These are phyloP conservation scores for Ptychoptera contaminata DNA, from an alignment of 2,888 invertebrate species.

Conservation along the genomic window DNA sequence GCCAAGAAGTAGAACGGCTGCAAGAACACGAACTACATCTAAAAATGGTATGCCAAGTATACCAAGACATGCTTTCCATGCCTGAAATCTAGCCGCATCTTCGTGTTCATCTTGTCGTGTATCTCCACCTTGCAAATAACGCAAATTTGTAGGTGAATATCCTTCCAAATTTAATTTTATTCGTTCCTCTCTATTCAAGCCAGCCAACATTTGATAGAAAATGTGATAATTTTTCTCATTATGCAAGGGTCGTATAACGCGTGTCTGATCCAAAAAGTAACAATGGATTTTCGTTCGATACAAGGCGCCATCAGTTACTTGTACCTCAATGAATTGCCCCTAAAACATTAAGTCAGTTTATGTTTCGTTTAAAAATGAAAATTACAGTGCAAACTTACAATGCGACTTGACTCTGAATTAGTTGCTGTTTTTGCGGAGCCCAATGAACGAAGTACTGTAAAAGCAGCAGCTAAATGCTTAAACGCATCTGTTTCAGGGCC, in stretches of 20 bases:
- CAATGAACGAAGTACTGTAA: slow-evolving; percentile 81
- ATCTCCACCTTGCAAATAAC: slow-evolving; percentile 65
- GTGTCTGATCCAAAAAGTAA: slow-evolving; percentile 85
- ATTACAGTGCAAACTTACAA: slow-evolving; percentile 46
- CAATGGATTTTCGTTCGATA: slow-evolving; percentile 93
- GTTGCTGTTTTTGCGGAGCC: slow-evolving; percentile 81
- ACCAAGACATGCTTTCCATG: slow-evolving; percentile 83
- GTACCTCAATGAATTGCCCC: slow-evolving; percentile 93
- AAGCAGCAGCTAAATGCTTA: slow-evolving; percentile 88
- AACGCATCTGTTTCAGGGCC: slow-evolving; percentile 92
- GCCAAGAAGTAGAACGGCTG: slow-evolving; percentile 79
- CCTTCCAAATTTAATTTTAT: slow-evolving; percentile 77
- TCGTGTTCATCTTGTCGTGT: slow-evolving; percentile 54
- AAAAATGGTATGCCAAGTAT: slow-evolving; percentile 86
- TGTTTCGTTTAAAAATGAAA: background rate
- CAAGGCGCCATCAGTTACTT: slow-evolving; percentile 86
- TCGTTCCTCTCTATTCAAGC: slow-evolving; percentile 71
- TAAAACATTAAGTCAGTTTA: slow-evolving; percentile 25
- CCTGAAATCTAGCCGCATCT: slow-evolving; percentile 63
- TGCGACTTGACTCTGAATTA: slow-evolving; percentile 85
- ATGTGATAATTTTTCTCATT: slow-evolving; percentile 93
- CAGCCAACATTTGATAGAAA: slow-evolving; percentile 90
- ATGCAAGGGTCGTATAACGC: slow-evolving; percentile 70
- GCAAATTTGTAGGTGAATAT: slow-evolving; percentile 63
- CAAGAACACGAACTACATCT: slow-evolving; percentile 82